A percentile compares a stretch with the other conserved stretches of the same genome.
Evolutionary conservation across 2,113 vertebrate genomes (phyloP).

Genomic region (Colistium nudipinnis): DNA sequence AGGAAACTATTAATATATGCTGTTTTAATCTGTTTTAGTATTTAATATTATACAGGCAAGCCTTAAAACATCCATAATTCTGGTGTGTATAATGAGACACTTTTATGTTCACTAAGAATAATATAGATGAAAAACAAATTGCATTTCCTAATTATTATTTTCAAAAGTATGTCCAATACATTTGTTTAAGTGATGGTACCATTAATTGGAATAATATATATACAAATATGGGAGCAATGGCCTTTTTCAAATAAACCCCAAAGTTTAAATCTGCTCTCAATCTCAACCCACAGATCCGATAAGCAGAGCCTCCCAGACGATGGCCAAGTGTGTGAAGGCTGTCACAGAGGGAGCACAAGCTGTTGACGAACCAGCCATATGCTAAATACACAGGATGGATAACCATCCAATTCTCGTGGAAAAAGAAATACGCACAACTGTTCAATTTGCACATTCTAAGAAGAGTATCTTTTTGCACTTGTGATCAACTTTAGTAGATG

Average conservation of each 20-base stretch:
- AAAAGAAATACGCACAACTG: conserved; percentile 52
- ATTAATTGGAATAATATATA: too few relatives aligned
- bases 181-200: neutral
- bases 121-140: too few relatives aligned
- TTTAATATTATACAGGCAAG: too few relatives aligned
- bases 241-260: neutral
- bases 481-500: neutral
- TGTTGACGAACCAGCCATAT: conserved; percentile 91
- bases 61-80: too few relatives aligned
- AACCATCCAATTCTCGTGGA: neutral
- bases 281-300: conserved; percentile 87
- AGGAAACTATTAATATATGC: neutral
- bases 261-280: conserved; percentile 15
- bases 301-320: conserved; percentile 94
- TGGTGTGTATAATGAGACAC: too few relatives aligned
- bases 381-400: conserved; percentile 81
- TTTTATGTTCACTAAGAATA: too few relatives aligned
- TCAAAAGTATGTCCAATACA: neutral
- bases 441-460: conserved; percentile 58
- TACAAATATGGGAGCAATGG: neutral
- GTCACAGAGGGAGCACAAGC: conserved; percentile 91
- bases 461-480: conserved; percentile 47
- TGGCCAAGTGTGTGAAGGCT: conserved; percentile 97
- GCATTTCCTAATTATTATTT: too few relatives aligned
- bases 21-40: neutral